A percentile compares a stretch with the other conserved stretches of the same genome.
These are phyloP conservation scores for Lagothrix lagotricha DNA, from an alignment of 2,797 vertebrate genomes.

Conservation along the genomic window DNA sequence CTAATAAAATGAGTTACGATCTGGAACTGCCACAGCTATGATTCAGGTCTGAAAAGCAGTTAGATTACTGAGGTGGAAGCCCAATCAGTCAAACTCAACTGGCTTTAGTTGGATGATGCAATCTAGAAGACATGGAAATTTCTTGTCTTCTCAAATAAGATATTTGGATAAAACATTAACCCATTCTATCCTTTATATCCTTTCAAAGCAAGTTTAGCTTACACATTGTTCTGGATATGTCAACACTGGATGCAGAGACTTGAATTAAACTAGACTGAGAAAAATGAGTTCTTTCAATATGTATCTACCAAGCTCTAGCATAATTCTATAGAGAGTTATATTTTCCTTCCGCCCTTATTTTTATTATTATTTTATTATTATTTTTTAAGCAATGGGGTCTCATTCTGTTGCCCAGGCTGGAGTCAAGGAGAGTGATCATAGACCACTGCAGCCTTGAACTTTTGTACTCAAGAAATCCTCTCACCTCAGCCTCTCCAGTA, in stretches of 20 bases:
- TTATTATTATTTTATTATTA: background rate
- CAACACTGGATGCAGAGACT: background rate
- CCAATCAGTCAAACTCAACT: background rate
- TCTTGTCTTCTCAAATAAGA: background rate
- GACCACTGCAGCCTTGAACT: background rate
- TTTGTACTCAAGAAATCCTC: background rate
- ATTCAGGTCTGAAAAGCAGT: conserved; percentile 23
- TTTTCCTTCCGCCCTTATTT: background rate
- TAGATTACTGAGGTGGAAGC: background rate
- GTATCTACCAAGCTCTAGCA: background rate
- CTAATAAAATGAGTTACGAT: background rate
- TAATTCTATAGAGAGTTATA: background rate
- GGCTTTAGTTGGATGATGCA: background rate
- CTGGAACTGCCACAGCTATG: background rate
- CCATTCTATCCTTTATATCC: background rate
- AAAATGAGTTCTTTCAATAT: background rate
- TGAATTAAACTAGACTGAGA: background rate
- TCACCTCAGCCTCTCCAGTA: background rate
- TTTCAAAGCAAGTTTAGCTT: background rate
- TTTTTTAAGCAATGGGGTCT: background rate
- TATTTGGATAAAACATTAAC: background rate
- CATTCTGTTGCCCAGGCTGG: background rate
- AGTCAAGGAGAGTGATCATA: background rate
- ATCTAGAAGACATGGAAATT: background rate
- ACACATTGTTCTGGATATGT: background rate